Evolutionary conservation across 2,797 vertebrate genomes (phyloP).

Genomic region (Diplodus puntazzo): DNA sequence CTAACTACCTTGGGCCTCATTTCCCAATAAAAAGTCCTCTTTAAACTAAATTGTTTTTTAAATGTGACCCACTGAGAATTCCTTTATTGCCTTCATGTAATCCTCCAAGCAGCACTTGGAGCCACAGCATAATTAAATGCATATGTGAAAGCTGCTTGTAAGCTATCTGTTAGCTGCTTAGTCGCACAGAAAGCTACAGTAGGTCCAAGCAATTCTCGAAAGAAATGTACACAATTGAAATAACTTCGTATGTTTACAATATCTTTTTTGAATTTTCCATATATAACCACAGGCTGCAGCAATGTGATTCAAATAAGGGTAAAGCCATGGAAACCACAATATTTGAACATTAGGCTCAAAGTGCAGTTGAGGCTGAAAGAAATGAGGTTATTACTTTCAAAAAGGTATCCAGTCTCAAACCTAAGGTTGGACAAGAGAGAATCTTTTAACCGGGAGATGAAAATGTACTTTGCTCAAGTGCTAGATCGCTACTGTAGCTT

Average conservation of each 20-base stretch:
- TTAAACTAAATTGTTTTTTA: neutral
- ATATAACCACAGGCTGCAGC: neutral
- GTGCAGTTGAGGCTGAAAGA: too few species aligned
- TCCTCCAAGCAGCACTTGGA: conserved; percentile 21
- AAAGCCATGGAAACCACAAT: neutral
- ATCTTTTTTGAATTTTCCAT: neutral
- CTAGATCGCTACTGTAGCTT: too few species aligned
- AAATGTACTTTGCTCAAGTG: too few species aligned
- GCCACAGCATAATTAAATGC: conserved; percentile 9
- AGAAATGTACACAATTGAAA: neutral
- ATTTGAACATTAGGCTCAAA: neutral
- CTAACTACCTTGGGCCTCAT: conserved; percentile 12
- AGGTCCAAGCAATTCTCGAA: neutral
- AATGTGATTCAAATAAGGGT: neutral
- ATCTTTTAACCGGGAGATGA: too few species aligned
- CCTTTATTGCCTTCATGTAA: neutral
- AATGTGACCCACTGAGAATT: conserved; percentile 6
- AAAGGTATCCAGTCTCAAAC: too few species aligned
- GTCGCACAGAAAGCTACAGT: neutral
- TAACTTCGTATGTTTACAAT: neutral
- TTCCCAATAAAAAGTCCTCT: neutral
- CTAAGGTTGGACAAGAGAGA: too few species aligned
- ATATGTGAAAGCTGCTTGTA: conserved; percentile 1
- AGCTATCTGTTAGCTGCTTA: neutral
- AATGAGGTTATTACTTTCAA: too few species aligned